Percentiles rank a stretch among this genome's conserved stretches.
Evolutionary conservation across 2,888 invertebrate species (phyloP).

Genomic region (Odontomyia ornata): DNA sequence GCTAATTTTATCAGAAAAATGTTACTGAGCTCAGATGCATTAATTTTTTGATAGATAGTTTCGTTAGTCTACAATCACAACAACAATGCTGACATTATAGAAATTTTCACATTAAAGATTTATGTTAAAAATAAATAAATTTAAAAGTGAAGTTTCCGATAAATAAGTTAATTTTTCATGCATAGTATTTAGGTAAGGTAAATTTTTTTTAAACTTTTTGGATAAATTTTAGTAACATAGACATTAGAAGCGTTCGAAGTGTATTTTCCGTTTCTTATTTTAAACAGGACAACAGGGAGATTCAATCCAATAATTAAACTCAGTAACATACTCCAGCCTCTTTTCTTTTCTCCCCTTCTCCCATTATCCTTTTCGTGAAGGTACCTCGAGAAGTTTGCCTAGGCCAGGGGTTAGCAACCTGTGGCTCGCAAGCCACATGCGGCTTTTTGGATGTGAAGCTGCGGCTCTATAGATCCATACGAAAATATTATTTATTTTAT

Average conservation of each 20-base stretch:
- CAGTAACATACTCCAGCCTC: constrained; percentile 37
- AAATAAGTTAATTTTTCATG: neutral
- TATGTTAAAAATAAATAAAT: neutral
- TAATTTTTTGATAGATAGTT: neutral
- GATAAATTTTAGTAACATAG: neutral
- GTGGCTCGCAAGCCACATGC: no score
- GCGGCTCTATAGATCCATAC: no score
- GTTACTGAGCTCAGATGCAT: constrained; percentile 15
- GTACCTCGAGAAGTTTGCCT: no score
- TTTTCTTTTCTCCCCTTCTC: no score
- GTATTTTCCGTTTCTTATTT: neutral
- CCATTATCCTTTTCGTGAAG: no score
- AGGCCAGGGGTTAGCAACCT: no score
- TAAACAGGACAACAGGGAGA: neutral
- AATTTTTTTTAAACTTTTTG: neutral
- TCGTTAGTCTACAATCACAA: neutral
- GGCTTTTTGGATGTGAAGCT: no score
- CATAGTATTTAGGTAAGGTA: neutral
- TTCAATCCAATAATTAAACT: neutral
- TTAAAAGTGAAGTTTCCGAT: neutral
- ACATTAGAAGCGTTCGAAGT: neutral
- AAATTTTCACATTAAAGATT: neutral
- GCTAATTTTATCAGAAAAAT: neutral
- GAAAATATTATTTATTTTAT: no score
- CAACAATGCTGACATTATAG: neutral